Evolutionary conservation across 2,888 invertebrate species (phyloP).

Genomic region (Luperina testacea): DNA sequence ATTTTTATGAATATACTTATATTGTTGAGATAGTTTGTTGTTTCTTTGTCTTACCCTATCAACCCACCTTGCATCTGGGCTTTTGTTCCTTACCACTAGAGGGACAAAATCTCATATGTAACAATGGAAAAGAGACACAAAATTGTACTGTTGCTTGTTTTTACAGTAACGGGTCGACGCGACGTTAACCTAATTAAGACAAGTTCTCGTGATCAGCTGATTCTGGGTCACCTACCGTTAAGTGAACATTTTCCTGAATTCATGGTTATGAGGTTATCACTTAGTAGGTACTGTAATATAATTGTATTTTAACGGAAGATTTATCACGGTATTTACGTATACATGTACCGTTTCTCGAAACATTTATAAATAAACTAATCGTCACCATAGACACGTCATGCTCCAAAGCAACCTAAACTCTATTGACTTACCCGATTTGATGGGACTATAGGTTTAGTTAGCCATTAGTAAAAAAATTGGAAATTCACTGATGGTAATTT

Average conservation of each 20-base stretch:
- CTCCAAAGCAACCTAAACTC: constrained; percentile 26
- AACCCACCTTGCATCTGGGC: no score
- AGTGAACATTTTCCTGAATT: constrained; percentile 65
- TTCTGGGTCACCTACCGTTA: constrained; percentile 67
- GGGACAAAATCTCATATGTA: no score
- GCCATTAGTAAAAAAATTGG: neutral
- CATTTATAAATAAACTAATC: constrained; percentile 39
- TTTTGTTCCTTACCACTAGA: no score
- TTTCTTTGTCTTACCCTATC: no score
- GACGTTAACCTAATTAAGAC: constrained; percentile 64
- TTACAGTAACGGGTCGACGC: constrained; percentile 55
- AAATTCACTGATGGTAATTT: neutral
- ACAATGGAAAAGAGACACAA: constrained; percentile 46
- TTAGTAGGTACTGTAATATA: constrained; percentile 16
- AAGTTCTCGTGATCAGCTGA: constrained; percentile 65
- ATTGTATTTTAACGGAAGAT: constrained; percentile 38
- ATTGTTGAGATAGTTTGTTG: no score
- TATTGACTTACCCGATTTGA: constrained; percentile 16
- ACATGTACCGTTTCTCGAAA: constrained; percentile 33
- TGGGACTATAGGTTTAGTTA: neutral
- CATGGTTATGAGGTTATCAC: constrained; percentile 37
- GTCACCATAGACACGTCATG: constrained; percentile 41
- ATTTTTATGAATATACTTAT: no score
- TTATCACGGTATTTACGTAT: constrained; percentile 32
- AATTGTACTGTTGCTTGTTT: constrained; percentile 52